Conservation (phyloP, 2,113 vertebrate species). For the Mesitornis unicolor region DNA sequence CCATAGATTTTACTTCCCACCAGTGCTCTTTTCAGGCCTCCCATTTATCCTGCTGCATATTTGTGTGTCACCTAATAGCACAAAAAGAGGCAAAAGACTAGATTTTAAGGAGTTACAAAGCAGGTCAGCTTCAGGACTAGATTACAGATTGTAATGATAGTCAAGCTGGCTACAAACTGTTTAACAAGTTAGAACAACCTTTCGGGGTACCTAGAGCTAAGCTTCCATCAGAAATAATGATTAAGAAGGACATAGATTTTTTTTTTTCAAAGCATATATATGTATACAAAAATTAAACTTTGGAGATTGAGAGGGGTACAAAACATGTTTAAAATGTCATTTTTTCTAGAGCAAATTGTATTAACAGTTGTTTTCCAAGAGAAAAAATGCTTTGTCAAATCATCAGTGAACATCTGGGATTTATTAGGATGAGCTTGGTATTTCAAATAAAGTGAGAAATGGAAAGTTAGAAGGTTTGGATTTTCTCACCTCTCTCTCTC, state of each 20-base stretch:
- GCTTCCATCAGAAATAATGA: background rate
- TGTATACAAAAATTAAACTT: background rate
- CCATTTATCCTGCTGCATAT: background rate
- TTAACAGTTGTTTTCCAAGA: background rate
- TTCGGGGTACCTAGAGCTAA: background rate
- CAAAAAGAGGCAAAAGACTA: background rate
- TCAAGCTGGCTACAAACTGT: background rate
- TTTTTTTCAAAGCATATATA: background rate
- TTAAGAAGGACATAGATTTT: fast-evolving
- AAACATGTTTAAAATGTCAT: background rate
- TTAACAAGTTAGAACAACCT: background rate
- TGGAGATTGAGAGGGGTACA: fast-evolving
- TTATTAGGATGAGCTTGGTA: background rate
- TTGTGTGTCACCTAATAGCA: background rate
- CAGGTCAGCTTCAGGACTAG: background rate
- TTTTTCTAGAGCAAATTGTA: background rate
- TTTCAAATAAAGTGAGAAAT: background rate
- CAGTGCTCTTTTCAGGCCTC: background rate
- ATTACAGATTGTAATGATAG: background rate
- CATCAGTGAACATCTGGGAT: background rate
- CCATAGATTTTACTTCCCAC: background rate
- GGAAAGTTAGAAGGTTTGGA: background rate
- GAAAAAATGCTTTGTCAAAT: background rate
- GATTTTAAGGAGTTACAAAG: background rate
- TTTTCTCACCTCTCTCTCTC: background rate